Evolutionary conservation across 2,888 invertebrate genomes (phyloP), one percentile per base, ranked within the genome.

Genomic region (Phyto melanocephala): DNA sequence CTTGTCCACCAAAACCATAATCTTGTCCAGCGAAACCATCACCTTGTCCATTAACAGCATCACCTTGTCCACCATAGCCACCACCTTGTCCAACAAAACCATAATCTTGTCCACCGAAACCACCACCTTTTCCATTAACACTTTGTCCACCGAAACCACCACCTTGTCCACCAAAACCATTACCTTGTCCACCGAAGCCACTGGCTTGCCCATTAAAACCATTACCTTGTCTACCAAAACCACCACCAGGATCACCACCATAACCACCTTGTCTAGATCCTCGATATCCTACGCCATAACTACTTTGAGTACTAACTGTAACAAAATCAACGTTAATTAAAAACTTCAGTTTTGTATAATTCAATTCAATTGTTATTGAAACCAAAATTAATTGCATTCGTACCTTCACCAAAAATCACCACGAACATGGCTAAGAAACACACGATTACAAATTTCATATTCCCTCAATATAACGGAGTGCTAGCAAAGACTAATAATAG

Each of bases 131-230:
- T n/a, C n/a, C n/a, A n/a, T n/a, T n/a, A n/a, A n/a, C n/a, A n/a
- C n/a, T n/a, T n/a, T n/a, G n/a, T n/a, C n/a, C n/a, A n/a, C n/a
- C n/a, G n/a, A n/a, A n/a, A n/a, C 33, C 24, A 1, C 79, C 84
- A 56, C 86, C 87, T 54, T 10, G 33, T 52, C 78, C 78, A 28
- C 47, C 45, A 47, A 20, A 40, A 22, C 79, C 84, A n/a, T n/a
- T n/a, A 52, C 86, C 87, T 56, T 7, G 45, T 58, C 79, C 79
- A 15, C 42, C 50, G 24, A 45, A 17, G 13, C 50, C 22, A n/a
- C n/a, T n/a, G n/a, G n/a, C n/a, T n/a, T n/a, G n/a, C n/a, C n/a
- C n/a, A n/a, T n/a, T n/a, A n/a, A n/a, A n/a, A n/a, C 33, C 24
- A 1, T 76, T 83, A 56, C 86, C 87, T 54, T 10, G 33, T 52